These are phyloP conservation scores for Zaprionus lineosus DNA, from an alignment of 2,888 invertebrate species.

Conservation along the genomic window DNA sequence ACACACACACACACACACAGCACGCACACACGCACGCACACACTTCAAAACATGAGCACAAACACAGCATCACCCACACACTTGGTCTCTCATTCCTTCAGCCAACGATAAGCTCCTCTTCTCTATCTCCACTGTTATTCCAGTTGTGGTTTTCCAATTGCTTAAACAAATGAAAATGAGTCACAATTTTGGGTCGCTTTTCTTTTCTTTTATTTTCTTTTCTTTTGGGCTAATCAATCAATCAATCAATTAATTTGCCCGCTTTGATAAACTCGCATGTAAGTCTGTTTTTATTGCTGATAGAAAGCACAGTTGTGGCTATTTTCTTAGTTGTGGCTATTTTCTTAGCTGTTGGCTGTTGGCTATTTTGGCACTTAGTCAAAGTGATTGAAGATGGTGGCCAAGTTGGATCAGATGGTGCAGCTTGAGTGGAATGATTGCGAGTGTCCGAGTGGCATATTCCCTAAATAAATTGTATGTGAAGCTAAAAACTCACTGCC, in stretches of 20 bases:
- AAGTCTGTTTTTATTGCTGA: conserved; percentile 68
- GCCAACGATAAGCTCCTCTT: not conserved
- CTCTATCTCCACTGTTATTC: conserved; percentile 33
- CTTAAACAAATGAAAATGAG: conserved; percentile 64
- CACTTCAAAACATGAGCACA: too few relatives aligned
- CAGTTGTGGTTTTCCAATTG: conserved; percentile 34
- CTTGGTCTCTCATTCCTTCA: conserved; percentile 2
- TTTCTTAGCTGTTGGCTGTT: conserved; percentile 46
- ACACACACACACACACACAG: not conserved
- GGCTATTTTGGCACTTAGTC: conserved; percentile 56
- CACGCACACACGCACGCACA: too few relatives aligned
- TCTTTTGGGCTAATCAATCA: conserved; percentile 63
- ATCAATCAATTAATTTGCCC: conserved; percentile 73
- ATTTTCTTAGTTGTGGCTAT: conserved; percentile 44
- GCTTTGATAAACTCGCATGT: conserved; percentile 27
- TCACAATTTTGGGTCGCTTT: conserved; percentile 47
- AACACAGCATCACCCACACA: too few relatives aligned
- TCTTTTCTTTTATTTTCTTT: conserved; percentile 7
- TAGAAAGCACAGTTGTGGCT: conserved; percentile 47
- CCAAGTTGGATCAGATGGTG: conserved; percentile 9
- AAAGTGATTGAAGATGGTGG: conserved; percentile 43
- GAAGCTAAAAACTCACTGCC: too few relatives aligned
- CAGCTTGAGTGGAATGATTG: conserved; percentile 15
- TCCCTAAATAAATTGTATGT: too few relatives aligned
- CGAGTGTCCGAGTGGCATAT: too few relatives aligned